A percentile compares a stretch with the other conserved stretches of the same genome.
Conservation (phyloP, 2,888 invertebrate genomes). For the Nomada fabriciana region DNA sequence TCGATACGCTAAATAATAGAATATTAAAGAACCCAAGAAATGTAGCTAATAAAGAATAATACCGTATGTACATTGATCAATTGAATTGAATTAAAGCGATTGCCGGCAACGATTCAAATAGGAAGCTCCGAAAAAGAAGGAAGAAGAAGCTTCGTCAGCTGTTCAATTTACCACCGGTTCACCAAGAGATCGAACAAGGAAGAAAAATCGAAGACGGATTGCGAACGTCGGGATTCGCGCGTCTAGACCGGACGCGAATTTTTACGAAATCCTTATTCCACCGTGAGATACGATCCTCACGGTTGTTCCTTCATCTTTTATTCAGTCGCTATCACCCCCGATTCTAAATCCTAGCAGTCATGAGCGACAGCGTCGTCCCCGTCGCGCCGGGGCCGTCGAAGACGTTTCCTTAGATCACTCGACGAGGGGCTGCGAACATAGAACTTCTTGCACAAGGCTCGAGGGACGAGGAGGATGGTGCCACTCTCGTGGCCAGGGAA, state of each 20-base stretch:
- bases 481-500: slow-evolving; percentile 52
- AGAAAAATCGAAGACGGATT: neutral
- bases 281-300: slow-evolving; percentile 23
- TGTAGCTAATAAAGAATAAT: no score
- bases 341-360: slow-evolving; percentile 58
- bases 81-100: no score
- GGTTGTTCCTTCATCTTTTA: slow-evolving; percentile 57
- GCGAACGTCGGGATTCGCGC: slow-evolving; percentile 28
- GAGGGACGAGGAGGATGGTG: neutral
- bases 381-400: slow-evolving; percentile 14
- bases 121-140: neutral
- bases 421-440: slow-evolving; percentile 46
- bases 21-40: no score
- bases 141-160: neutral
- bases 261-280: slow-evolving; percentile 39
- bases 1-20: no score
- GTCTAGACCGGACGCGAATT: slow-evolving; percentile 19
- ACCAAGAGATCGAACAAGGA: neutral
- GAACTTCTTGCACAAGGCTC: slow-evolving; percentile 17
- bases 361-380: slow-evolving; percentile 33
- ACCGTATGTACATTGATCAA: no score
- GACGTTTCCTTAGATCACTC: slow-evolving; percentile 64
- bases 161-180: slow-evolving; percentile 26
- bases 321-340: slow-evolving; percentile 63
- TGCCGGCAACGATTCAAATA: neutral